Percentiles rank a stretch among this genome's conserved stretches.
phyloP scores from a whole-genome alignment of 2,888 invertebrate genomes.

The Operophtera brumata region DNA sequence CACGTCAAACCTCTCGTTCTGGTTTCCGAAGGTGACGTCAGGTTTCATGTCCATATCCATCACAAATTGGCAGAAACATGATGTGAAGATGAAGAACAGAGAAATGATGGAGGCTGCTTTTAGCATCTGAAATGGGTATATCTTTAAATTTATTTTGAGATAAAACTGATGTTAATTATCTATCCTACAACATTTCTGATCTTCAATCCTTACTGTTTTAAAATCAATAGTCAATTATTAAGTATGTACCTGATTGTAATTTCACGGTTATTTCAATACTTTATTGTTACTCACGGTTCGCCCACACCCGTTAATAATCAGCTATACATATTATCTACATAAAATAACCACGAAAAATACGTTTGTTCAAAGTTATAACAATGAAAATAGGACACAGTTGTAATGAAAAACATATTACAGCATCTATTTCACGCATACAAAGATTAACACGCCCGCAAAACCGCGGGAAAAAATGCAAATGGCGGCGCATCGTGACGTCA shows the following conservation, averaged over 20 bases:
- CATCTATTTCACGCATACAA: slow-evolving; percentile 30
- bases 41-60: slow-evolving; percentile 40
- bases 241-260: slow-evolving; percentile 1
- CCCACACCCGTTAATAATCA: not conserved
- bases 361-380: not conserved
- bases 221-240: not conserved
- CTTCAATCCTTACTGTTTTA: slow-evolving; percentile 16
- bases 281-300: slow-evolving; percentile 1
- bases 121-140: slow-evolving; percentile 11
- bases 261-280: slow-evolving; percentile 15
- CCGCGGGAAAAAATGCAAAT: slow-evolving; percentile 67
- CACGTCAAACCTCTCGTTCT: slow-evolving; percentile 60
- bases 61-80: slow-evolving; percentile 38
- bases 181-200: too few species aligned
- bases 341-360: slow-evolving; percentile 2
- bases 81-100: slow-evolving; percentile 22
- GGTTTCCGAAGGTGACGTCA: slow-evolving; percentile 53
- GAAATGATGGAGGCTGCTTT: slow-evolving; percentile 12
- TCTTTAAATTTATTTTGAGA: too few species aligned
- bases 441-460: slow-evolving; percentile 42
- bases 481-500: slow-evolving; percentile 62
- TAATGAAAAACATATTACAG: slow-evolving; percentile 30
- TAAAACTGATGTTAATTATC: too few species aligned
- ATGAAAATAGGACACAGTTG: slow-evolving; percentile 11
- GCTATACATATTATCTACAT: not conserved